These are phyloP conservation scores for Mesochorus sp. DNA, from an alignment of 2,888 invertebrate species.

Conservation along the genomic window DNA sequence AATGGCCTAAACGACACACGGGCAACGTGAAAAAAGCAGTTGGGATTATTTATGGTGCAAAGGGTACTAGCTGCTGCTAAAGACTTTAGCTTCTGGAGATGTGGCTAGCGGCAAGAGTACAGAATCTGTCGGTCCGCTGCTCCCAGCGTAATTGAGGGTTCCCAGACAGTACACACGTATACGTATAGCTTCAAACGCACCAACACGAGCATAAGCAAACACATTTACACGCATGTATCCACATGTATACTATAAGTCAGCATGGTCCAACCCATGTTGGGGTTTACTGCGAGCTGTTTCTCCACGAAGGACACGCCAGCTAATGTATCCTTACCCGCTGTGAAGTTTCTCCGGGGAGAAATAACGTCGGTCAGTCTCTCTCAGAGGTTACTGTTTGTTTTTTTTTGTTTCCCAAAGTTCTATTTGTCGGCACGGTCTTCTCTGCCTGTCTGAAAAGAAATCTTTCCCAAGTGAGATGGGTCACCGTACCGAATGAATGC, in stretches of 20 bases:
- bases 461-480: constrained; percentile 7
- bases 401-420: constrained; percentile 42
- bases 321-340: constrained; percentile 55
- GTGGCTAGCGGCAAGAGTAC: not conserved
- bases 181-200: not conserved
- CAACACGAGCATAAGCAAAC: not conserved
- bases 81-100: constrained; percentile 1
- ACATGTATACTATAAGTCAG: constrained; percentile 41
- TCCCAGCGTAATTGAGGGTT: constrained; percentile 35
- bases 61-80: constrained; percentile 44
- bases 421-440: constrained; percentile 20
- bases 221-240: not conserved
- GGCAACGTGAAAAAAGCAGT: constrained; percentile 52
- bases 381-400: constrained; percentile 20
- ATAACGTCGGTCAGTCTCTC: constrained; percentile 59
- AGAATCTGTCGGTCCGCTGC: constrained; percentile 13
- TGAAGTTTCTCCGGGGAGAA: constrained; percentile 43
- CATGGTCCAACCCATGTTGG: constrained; percentile 43
- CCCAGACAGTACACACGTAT: not conserved
- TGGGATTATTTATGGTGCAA: constrained; percentile 63
- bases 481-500: constrained; percentile 15
- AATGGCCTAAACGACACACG: constrained; percentile 30
- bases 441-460: constrained; percentile 9
- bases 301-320: constrained; percentile 64
- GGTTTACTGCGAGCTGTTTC: constrained; percentile 63